Conservation (phyloP, 1,140 invertebrate species). For the Rhysida immarginata region DNA sequence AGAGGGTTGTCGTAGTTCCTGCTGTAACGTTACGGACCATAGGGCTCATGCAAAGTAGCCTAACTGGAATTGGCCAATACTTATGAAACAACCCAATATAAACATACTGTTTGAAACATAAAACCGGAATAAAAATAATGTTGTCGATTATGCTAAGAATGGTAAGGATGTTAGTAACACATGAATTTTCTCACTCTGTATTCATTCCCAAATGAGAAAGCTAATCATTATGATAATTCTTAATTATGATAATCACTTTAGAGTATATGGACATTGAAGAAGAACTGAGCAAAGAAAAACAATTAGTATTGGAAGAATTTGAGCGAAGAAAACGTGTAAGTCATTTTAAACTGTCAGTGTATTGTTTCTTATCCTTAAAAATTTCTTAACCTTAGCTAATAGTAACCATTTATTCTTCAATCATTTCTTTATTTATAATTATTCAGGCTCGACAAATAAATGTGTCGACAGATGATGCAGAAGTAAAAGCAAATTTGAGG, state of each 20-base stretch:
- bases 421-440: neutral
- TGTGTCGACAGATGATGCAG: conserved; percentile 60
- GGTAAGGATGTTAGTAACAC: too few relatives aligned
- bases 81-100: too few relatives aligned
- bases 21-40: too few relatives aligned
- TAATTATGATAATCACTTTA: conserved; percentile 18
- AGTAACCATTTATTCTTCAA: too few relatives aligned
- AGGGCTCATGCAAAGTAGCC: too few relatives aligned
- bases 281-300: conserved; percentile 69
- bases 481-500: conserved; percentile 78
- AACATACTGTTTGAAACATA: too few relatives aligned
- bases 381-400: too few relatives aligned
- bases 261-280: conserved; percentile 87
- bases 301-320: conserved; percentile 81
- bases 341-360: too few relatives aligned
- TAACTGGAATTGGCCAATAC: too few relatives aligned
- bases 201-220: neutral
- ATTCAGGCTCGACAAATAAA: conserved; percentile 59
- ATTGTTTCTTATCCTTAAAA: too few relatives aligned
- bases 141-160: too few relatives aligned
- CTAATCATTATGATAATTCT: neutral
- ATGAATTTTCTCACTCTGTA: neutral
- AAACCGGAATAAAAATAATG: neutral
- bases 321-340: conserved; percentile 65
- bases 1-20: too few relatives aligned